These are phyloP conservation scores for Oxygymnocypris stewartii DNA, from an alignment of 2,113 vertebrate genomes.

Conservation along the genomic window DNA sequence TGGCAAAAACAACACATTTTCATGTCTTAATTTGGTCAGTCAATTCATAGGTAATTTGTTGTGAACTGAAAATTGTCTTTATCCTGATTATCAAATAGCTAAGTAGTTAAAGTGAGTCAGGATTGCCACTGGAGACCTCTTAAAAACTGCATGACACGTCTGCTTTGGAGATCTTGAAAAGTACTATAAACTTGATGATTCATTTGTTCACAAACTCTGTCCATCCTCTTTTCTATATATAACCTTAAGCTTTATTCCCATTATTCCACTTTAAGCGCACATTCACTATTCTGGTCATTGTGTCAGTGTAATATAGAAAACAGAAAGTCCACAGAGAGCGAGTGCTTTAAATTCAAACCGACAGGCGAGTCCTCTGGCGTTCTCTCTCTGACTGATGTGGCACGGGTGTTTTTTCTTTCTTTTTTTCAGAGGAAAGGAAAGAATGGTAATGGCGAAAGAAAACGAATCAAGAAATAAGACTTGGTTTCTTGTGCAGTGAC, in stretches of 20 bases:
- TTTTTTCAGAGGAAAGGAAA: conserved; percentile 31
- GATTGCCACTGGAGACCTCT: not conserved
- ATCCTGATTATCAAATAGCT: not conserved
- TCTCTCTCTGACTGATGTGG: conserved; percentile 58
- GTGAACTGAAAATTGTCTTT: not conserved
- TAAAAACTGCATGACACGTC: not conserved
- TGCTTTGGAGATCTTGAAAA: conserved; percentile 2
- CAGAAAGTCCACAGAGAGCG: conserved; percentile 37
- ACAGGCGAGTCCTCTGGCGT: conserved; percentile 47
- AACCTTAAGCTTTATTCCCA: conserved; percentile 31
- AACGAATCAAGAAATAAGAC: conserved; percentile 36
- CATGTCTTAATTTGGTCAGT: not conserved
- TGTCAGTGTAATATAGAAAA: conserved; percentile 48
- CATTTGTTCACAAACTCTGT: conserved; percentile 4
- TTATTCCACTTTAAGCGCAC: conserved; percentile 19
- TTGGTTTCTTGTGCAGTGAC: conserved; percentile 34
- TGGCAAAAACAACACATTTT: not conserved
- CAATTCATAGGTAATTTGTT: not conserved
- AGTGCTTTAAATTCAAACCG: conserved; percentile 57
- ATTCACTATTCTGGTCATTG: conserved; percentile 36
- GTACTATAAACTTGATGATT: conserved; percentile 16
- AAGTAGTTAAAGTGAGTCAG: not conserved
- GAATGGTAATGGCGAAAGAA: conserved; percentile 29
- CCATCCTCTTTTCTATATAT: conserved; percentile 24
- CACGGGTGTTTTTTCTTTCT: conserved; percentile 2